Evolutionary conservation across 2,888 invertebrate species (phyloP), one percentile per base, ranked within the genome.

Genomic region (Sminthurinus aureus): DNA sequence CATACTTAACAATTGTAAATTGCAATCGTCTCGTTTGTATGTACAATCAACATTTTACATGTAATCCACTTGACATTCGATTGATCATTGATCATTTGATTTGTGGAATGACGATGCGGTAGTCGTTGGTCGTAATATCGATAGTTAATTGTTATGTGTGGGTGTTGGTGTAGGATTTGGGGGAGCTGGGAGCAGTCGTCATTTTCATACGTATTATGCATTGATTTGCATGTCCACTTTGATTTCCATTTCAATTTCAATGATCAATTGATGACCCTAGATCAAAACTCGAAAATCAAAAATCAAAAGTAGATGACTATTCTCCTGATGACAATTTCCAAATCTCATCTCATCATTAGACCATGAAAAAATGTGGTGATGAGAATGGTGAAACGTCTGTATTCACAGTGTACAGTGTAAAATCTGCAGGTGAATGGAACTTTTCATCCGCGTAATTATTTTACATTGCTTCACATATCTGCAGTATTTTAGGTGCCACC

Each of bases 321-420:
- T 79, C 50, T 69, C 50, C 18, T 69, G 79, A 69, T 79, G 79
- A 79, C 79, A 79, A 50, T 79, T 69, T 79, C 50, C 18, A 3
- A 18, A 58, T 58, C 18, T 11, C 2, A 58, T 58, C 18, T 69
- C 24, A 69, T 69, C 18, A 69, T 69, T 2, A 9, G 2, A 0
- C 15, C 24, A 69, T 69, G 69, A 12, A 8, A 20, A 69, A 69
- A 69, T 69, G 38, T 38, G 38, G 38, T 38, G 20, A 67, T 67
- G 20, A 22, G 22, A 67, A 67, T n/a, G n/a, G 22, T 67, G 67
- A 67, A 20, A 67, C n/a, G 11, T 20, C 22, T 67, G 20, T 20
- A n/a, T 67, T 67, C 8, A 67, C n/a, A 64, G 3, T 64, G 8
- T 64, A 67, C 6, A 67, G 3, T 4, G 38, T 38, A 38, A 38